These are phyloP conservation scores for Myiozetetes cayanensis DNA, from an alignment of 2,113 vertebrate species.

Conservation along the genomic window DNA sequence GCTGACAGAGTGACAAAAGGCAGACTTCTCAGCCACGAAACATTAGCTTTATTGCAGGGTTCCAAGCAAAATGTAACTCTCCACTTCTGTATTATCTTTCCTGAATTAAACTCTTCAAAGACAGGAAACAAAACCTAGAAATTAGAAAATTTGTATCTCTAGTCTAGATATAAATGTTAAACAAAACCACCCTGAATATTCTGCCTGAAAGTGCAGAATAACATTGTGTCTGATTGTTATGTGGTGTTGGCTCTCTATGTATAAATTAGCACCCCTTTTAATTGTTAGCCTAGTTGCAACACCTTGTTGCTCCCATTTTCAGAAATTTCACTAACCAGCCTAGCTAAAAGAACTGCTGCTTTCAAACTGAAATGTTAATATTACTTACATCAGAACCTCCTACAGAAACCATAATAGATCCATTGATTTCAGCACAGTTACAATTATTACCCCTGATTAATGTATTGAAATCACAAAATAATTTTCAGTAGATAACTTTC, in stretches of 20 bases:
- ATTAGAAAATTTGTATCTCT: background rate
- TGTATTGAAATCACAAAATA: background rate
- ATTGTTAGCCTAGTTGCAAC: background rate
- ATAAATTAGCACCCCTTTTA: background rate
- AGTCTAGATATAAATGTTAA: background rate
- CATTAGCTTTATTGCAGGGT: background rate
- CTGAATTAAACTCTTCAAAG: background rate
- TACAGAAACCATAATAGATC: background rate
- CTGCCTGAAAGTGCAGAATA: background rate
- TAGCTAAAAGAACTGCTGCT: background rate
- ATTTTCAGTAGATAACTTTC: background rate
- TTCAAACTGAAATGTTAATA: background rate
- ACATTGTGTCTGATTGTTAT: background rate
- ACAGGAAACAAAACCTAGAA: background rate
- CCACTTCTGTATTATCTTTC: background rate
- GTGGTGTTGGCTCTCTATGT: background rate
- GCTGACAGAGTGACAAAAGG: background rate
- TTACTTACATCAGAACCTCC: background rate
- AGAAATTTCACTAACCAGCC: background rate
- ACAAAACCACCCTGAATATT: background rate
- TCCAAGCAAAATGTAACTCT: background rate
- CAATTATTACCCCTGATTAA: background rate
- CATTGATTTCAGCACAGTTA: background rate
- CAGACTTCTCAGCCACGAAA: background rate
- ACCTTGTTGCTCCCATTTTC: background rate